Base-by-base conservation (phyloP, 2,888 invertebrate species). In the Ypsolopha sequella region DNA sequence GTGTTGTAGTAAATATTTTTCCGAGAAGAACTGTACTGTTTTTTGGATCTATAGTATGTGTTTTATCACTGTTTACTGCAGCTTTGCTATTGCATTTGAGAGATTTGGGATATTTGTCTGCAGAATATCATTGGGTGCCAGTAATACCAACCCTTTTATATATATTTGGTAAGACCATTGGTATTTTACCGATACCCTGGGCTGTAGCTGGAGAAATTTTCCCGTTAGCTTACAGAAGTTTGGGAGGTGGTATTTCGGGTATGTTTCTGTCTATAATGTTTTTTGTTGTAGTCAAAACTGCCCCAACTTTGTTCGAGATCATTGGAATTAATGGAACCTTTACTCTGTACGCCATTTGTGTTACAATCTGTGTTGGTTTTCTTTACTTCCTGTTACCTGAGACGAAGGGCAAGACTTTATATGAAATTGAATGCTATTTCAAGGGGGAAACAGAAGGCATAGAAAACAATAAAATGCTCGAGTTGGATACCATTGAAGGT, bases 141-240 rank as follows among this genome's bases (percentile, higher is more conserved):
- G 73, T 89, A 51, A 66, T 89, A 63, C 78, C 88, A 53, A 71
- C 89, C 39, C 56, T 91, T 54, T 57, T 71, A 0, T 91, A 91
- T 53, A 89, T 90, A 11, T 84, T 87, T 33, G 89, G 89, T 10
- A 84, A 90, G 51, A 87, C 88, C 1, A 65, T 90, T 9, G 91
- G 92, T 0, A 80, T 91, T 39, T 65, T 90, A 34, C 90, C 92
- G 0, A 76, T 93, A 51, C 92, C 93, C 0, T 93, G 93, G 90
- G 89, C 91, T 9, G 89, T 93, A 66, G 90, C 91, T 54, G 92
- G 92, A 0, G 93, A 93, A 66, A 78, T 93, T 6, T 92, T 92
- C 58, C 88, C 92, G 0, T 74, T 89, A 24, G 84, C 85, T 1
- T 88, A 88, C 51, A 84, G 91, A 45, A 91, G 91, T 36, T 68